A percentile compares a stretch with the other conserved stretches of the same genome.
Conservation (phyloP, 2,113 vertebrate species). For the Pseudolaguvia tuberculata region DNA sequence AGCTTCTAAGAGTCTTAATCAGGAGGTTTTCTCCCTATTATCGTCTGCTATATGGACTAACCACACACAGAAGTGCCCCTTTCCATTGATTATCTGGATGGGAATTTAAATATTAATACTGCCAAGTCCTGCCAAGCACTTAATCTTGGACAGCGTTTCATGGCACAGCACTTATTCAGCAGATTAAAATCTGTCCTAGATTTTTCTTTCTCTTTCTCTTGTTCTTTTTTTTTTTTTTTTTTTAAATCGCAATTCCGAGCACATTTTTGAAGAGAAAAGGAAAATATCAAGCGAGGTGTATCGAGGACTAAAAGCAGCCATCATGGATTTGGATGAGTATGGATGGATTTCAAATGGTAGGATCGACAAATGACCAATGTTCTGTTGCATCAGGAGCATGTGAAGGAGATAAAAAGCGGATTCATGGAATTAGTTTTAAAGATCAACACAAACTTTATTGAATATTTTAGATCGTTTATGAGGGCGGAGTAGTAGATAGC, state of each 20-base stretch:
- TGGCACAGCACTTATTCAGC: slow-evolving; percentile 73
- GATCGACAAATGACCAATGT: slow-evolving; percentile 42
- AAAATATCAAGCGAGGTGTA: slow-evolving; percentile 64
- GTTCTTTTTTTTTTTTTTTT: no score
- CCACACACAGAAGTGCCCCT: slow-evolving; percentile 71
- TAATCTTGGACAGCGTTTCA: slow-evolving; percentile 68
- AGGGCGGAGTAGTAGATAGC: no score
- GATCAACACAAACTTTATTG: not conserved
- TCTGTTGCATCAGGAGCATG: not conserved
- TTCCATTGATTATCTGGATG: slow-evolving; percentile 76
- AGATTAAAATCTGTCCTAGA: slow-evolving; percentile 68
- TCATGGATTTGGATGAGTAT: slow-evolving; percentile 52
- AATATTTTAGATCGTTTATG: no score
- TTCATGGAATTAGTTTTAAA: slow-evolving; percentile 1
- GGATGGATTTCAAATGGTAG: slow-evolving; percentile 63
- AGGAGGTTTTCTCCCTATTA: slow-evolving; percentile 89
- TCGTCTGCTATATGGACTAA: slow-evolving; percentile 80
- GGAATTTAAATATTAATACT: slow-evolving; percentile 82
- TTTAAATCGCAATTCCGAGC: slow-evolving; percentile 68
- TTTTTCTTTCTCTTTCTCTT: slow-evolving; percentile 52
- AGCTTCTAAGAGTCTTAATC: slow-evolving; percentile 90
- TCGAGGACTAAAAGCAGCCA: slow-evolving; percentile 44
- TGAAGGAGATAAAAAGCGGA: not conserved
- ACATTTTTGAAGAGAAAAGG: slow-evolving; percentile 62
- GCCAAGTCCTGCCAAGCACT: slow-evolving; percentile 66